phyloP scores from a whole-genome alignment of 2,888 invertebrate genomes.

The Sarcophaga subvicina region DNA sequence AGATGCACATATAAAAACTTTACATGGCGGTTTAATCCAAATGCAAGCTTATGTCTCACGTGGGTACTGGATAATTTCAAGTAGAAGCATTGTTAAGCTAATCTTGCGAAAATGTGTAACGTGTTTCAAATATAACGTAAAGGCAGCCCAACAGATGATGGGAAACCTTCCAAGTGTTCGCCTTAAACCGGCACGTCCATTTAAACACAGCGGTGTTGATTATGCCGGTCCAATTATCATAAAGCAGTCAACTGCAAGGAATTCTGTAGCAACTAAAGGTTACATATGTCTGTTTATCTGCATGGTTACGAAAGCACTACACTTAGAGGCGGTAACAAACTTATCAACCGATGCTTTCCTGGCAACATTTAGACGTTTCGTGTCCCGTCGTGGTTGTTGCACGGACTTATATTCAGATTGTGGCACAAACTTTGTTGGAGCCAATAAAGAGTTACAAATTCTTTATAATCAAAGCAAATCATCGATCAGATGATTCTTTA shows the following conservation, averaged over 20 bases:
- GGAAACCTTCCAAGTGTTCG: constrained; percentile 62
- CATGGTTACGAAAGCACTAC: constrained; percentile 64
- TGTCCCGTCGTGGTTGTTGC: constrained; percentile 58
- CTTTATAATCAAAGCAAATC: constrained; percentile 60
- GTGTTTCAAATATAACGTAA: no score
- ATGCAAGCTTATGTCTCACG: no score
- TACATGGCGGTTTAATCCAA: constrained; percentile 42
- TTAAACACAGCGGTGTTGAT: constrained; percentile 1
- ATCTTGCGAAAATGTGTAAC: no score
- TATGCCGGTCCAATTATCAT: neutral
- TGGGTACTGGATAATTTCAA: no score
- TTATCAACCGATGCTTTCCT: constrained; percentile 8
- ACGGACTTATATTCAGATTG: constrained; percentile 53
- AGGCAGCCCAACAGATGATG: no score
- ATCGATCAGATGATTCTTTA: no score
- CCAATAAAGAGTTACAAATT: constrained; percentile 43
- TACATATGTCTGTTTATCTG: constrained; percentile 68
- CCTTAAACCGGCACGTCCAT: constrained; percentile 37
- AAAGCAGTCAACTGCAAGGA: constrained; percentile 21
- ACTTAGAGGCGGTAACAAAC: constrained; percentile 65
- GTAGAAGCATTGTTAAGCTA: no score
- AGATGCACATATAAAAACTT: constrained; percentile 6
- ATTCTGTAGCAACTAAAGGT: constrained; percentile 45
- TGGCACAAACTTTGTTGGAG: constrained; percentile 56
- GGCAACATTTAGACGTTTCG: constrained; percentile 17